Base-by-base conservation (phyloP, 2,797 vertebrate genomes). In the Lepus townsendii region DNA sequence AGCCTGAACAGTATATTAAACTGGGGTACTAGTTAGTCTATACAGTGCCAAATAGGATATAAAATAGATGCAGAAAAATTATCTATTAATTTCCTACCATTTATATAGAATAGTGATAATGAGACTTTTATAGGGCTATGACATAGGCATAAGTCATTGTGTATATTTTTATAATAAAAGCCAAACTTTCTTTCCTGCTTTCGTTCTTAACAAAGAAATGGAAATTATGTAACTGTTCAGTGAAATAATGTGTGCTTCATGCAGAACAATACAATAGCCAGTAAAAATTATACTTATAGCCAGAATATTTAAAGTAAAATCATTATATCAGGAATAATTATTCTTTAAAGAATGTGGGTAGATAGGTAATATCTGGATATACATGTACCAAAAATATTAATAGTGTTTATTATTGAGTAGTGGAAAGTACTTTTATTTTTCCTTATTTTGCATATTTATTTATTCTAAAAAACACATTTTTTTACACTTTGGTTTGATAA, bases 401-500 rank as follows among this genome's bases (percentile, higher is more conserved):
- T 42, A 79, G 7, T 52, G 4, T 22, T 85, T 68, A n/a, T 80
- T 12, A 85, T 22, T 84, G 16, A 24, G 9, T 63, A 63, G 57
- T n/a, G 1, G 11, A 63, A 88, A 69, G 12, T 72, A 11, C 32
- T 77, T 72, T 69, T 57, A 38, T 12, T 83, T 95, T 76, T 95
- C 14, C 32, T 90, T 35, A 73, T 71, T 85, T 89, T 52, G 24
- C 16, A 38, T 54, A 47, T 72, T 71, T 91, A 13, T 93, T 91
- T 91, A 13, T 93, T 91, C n/a, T 47, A 13, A 2, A 83, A 82
- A 42, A 42, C 38, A 73, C 12, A 17, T 72, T 4, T 71, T 35
- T 88, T 80, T 83, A 75, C 38, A 57, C 14, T 71, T 86, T 72
- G 11, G 54, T 83, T 77, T 90, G 20, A 79, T 66, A 87, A 91